A percentile compares a stretch with the other conserved stretches of the same genome.
Conservation (phyloP, 2,797 vertebrate genomes). For the Setipinna tenuifilis region DNA sequence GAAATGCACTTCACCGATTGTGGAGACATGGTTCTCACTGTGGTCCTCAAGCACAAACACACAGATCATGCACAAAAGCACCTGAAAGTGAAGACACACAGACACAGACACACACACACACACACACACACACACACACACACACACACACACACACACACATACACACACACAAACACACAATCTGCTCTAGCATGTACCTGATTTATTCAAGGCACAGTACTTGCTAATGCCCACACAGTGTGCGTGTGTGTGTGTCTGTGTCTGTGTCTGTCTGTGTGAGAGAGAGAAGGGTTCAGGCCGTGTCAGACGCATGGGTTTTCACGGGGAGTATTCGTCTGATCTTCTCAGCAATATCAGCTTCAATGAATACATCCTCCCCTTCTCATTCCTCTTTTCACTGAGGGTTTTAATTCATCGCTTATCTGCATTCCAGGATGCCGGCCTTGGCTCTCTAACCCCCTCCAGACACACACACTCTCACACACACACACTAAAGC, state of each 20-base stretch:
- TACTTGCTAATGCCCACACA: not conserved
- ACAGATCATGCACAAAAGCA: no score
- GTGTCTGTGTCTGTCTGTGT: not conserved
- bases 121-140: not conserved
- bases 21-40: not conserved
- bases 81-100: not conserved
- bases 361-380: constrained; percentile 4
- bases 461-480: not conserved
- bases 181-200: no score
- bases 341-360: not conserved
- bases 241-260: no score
- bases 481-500: not conserved
- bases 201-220: no score
- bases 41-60: not conserved
- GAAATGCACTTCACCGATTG: not conserved
- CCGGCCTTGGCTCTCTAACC: constrained; percentile 7
- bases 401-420: not conserved
- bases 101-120: constrained; percentile 18
- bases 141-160: not conserved
- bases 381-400: not conserved
- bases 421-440: constrained; percentile 4
- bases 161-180: no score
- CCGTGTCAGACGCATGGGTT: not conserved
- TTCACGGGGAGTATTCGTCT: constrained; percentile 10
- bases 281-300: not conserved